Conservation (phyloP, 2,888 invertebrate species). For the Xestia c-nigrum region DNA sequence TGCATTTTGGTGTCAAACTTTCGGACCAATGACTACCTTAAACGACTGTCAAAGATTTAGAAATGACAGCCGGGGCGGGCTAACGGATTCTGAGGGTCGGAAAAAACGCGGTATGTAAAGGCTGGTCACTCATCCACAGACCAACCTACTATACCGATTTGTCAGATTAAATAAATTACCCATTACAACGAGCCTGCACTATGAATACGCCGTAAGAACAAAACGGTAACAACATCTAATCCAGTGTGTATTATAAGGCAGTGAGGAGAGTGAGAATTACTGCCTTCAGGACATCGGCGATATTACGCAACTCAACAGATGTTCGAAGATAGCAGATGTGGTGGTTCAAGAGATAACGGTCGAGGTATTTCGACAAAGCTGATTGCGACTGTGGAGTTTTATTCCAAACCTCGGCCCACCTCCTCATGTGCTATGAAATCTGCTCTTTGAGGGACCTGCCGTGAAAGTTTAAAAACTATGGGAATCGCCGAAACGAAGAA, state of each 20-base stretch:
- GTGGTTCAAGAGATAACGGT: conserved; percentile 1
- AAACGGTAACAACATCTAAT: conserved; percentile 77
- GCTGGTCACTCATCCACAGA: too few species aligned
- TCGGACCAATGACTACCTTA: too few species aligned
- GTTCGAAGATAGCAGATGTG: conserved; percentile 49
- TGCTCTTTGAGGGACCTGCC: too few species aligned
- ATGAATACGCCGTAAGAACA: conserved; percentile 76
- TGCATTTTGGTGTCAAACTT: not conserved
- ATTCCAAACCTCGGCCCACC: too few species aligned
- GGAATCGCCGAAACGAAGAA: not conserved
- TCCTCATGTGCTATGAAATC: too few species aligned
- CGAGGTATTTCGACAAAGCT: not conserved
- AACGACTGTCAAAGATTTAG: too few species aligned
- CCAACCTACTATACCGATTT: not conserved
- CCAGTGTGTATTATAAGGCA: conserved; percentile 76
- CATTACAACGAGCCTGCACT: conserved; percentile 52
- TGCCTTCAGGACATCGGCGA: conserved; percentile 82
- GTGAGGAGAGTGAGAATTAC: conserved; percentile 85
- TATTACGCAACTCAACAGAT: conserved; percentile 75
- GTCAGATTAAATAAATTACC: conserved; percentile 19
- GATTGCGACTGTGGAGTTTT: too few species aligned
- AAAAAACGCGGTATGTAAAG: too few species aligned
- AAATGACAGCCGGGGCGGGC: too few species aligned
- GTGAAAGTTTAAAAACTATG: too few species aligned
- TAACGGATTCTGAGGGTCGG: too few species aligned